Evolutionary conservation across 2,113 vertebrate genomes (phyloP), one percentile per base, ranked within the genome.

Genomic region (Hippopotamus amphibius): DNA sequence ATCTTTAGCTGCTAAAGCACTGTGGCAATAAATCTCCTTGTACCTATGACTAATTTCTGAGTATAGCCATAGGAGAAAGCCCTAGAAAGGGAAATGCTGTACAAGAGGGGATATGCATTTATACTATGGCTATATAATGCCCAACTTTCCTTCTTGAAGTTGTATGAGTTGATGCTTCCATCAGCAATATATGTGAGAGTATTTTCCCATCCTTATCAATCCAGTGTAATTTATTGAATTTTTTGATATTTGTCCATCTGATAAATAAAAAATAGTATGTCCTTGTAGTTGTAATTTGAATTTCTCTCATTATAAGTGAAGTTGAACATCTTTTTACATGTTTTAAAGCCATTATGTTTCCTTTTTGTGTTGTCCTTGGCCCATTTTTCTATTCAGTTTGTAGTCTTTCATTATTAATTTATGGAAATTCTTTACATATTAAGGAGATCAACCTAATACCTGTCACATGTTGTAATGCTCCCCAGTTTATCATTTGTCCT

Each of bases 371-470:
- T 55, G 16, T 46, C 8, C 8, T 91, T 65, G 33, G 61, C 43
- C 77, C 24, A 72, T 66, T 72, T 96, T 59, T 48, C 33, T 33
- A 80, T 5, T 79, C 15, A 2, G 28, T 76, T 28, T 5, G 88
- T 84, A 72, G 48, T 53, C 37, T 86, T 96, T 88, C 12, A 77
- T 22, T 69, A 66, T 10, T 88, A 12, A 93, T 71, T 90, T 96
- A 77, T 3, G 71, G 59, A 90, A 65, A 61, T 97, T 65, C 41
- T 88, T 95, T 84, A 71, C n/a, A 10, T 94, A 79, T 61, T 79
- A 90, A 85, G 33, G 33, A 84, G 12, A 79, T 74, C 74, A 85
- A 57, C 37, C n/a, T 7, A 15, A 41, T 55, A 68, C 48, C 11
- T 93, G 77, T 79, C 53, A 61, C 66, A n/a, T 22, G 6, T 24